phyloP scores from a whole-genome alignment of 2,113 vertebrate genomes.

The Nymphicus hollandicus region DNA sequence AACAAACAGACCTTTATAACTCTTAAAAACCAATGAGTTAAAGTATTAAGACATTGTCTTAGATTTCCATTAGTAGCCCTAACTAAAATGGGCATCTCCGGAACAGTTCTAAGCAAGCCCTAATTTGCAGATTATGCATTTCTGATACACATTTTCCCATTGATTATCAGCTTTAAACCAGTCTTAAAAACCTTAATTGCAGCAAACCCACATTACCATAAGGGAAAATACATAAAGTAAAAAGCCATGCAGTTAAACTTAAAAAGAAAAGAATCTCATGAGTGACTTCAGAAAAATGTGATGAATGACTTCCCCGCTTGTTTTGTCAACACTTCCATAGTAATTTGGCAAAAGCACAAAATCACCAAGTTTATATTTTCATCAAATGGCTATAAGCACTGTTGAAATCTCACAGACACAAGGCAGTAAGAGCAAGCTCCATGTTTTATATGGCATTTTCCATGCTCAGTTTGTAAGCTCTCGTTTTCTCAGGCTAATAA shows the following conservation, averaged over 20 bases:
- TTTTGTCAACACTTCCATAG: conserved; percentile 66
- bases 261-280: conserved; percentile 36
- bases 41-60: neutral
- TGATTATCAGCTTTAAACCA: neutral
- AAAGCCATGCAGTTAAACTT: conserved; percentile 7
- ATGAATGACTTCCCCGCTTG: conserved; percentile 38
- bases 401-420: neutral
- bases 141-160: neutral
- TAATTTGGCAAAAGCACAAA: conserved; percentile 63
- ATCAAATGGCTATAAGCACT: neutral
- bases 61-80: neutral
- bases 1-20: neutral
- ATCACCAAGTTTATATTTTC: conserved; percentile 32
- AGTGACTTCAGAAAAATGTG: conserved; percentile 46
- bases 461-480: neutral
- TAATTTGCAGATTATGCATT: neutral
- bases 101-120: neutral
- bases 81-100: neutral
- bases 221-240: neutral
- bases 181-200: neutral
- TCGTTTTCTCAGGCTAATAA: neutral
- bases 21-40: neutral
- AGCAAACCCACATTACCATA: neutral
- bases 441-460: neutral
- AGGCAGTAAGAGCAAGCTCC: neutral